Evolutionary conservation across 2,888 invertebrate species (phyloP), one percentile per base, ranked within the genome.

Genomic region (Aquatica leii): DNA sequence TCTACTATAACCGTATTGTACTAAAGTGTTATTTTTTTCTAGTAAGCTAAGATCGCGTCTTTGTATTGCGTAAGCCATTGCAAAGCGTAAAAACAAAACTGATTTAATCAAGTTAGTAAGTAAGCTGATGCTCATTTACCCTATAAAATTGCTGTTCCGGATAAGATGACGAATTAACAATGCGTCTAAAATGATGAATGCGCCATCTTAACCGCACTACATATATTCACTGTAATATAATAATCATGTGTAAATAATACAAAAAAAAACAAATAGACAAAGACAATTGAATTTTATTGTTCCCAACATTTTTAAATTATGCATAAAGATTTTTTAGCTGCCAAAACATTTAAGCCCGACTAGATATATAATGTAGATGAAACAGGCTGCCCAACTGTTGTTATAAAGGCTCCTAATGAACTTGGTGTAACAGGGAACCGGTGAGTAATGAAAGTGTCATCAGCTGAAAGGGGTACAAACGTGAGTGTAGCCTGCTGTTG

Each of bases 401-500:
- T 34, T 14, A 50, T 34, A 8, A 50, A 50, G 17, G 34, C 34
- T 14, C 31, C 50, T n/a, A 50, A 49, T 21, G 49, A 21, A 14
- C 3, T 49, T 6, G n/a, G 3, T 24, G 12, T 34, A 31, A 24
- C 50, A n/a, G 50, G 50, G 34, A 24, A 24, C 50, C 50, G 50
- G 14, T 5, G 21, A 5, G 11, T 50, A 8, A 52, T 15, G 5
- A 52, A 52, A 52, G 34, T 35, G 5, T 18, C 52, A n/a, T 50
- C 50, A 15, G 52, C 52, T 8, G 35, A 31, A 52, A 52, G n/a
- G 52, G 52, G 17, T 52, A 11, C 18, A 14, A 17, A 50, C 17
- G 35, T 52, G 17, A 52, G 52, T 37, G 52, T 52, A 11, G 52
- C 52, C 8, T 50, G 50, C 50, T 49, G 21, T 49, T 20, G n/a